phyloP scores from a whole-genome alignment of 2,113 vertebrate species.

The Erythrocebus patas region DNA sequence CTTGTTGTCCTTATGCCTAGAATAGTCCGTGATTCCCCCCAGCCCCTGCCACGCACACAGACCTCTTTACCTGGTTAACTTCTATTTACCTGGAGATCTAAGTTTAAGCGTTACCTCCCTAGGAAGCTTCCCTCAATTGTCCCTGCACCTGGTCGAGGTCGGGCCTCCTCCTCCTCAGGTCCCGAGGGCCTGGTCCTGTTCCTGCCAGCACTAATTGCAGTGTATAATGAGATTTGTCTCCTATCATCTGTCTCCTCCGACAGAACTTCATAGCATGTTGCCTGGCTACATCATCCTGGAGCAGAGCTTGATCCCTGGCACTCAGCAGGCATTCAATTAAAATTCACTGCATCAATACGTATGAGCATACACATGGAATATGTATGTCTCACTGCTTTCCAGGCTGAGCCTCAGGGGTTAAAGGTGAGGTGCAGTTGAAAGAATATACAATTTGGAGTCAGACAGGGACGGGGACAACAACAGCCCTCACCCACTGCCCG shows the following conservation, averaged over 20 bases:
- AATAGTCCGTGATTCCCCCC: background rate
- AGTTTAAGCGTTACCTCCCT: background rate
- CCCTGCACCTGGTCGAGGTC: background rate
- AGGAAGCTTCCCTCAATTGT: background rate
- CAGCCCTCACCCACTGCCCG: background rate
- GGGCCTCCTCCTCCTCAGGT: background rate
- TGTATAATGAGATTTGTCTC: background rate
- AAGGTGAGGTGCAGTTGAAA: background rate
- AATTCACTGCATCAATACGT: background rate
- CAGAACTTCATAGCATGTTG: background rate
- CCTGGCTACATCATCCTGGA: background rate
- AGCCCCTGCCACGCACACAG: too few relatives aligned
- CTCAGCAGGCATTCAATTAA: background rate
- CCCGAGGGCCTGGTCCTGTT: rapidly evolving
- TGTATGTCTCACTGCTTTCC: background rate
- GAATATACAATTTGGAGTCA: background rate
- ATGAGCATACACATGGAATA: background rate
- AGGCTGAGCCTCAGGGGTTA: background rate
- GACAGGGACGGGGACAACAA: too few relatives aligned
- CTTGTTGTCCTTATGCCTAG: background rate
- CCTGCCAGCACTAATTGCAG: background rate
- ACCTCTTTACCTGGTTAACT: background rate
- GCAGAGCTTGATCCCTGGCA: background rate
- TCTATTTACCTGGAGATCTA: background rate
- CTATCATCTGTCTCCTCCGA: background rate